Evolutionary conservation across 2,888 invertebrate species (phyloP).

Genomic region (Eupithecia vulgata): DNA sequence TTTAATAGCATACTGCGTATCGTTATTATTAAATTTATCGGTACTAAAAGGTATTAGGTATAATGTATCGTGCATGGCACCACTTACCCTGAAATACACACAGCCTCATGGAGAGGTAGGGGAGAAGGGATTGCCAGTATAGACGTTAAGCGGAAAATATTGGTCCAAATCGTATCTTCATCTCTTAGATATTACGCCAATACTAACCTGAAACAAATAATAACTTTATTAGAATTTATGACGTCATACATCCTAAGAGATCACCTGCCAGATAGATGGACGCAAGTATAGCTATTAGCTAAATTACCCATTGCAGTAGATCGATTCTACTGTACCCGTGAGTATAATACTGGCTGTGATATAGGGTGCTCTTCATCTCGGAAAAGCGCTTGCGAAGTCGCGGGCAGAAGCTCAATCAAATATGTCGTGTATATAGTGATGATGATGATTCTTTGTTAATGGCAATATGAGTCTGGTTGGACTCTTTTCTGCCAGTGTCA

Average conservation of each 20-base stretch:
- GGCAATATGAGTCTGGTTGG: too few species aligned
- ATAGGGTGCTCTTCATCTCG: too few species aligned
- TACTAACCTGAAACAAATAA: conserved; percentile 24
- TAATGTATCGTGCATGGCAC: background rate
- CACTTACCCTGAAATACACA: background rate
- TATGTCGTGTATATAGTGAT: too few species aligned
- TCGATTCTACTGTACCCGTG: too few species aligned
- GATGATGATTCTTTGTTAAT: too few species aligned
- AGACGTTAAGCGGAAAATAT: background rate
- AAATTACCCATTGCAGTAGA: too few species aligned
- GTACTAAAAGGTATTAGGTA: background rate
- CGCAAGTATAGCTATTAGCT: too few species aligned
- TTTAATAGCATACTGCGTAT: background rate
- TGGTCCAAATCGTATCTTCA: background rate
- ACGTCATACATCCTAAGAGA: background rate
- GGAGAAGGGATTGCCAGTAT: background rate
- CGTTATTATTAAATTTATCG: background rate
- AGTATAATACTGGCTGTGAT: too few species aligned
- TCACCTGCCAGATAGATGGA: too few species aligned
- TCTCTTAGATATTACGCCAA: background rate
- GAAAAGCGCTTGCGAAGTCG: too few species aligned
- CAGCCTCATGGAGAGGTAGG: background rate
- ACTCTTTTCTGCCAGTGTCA: too few species aligned
- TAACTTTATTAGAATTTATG: background rate
- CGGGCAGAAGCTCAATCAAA: too few species aligned